A percentile compares a stretch with the other conserved stretches of the same genome.
These are phyloP conservation scores for Monopis laevigella DNA, from an alignment of 2,888 invertebrate species.

Conservation along the genomic window DNA sequence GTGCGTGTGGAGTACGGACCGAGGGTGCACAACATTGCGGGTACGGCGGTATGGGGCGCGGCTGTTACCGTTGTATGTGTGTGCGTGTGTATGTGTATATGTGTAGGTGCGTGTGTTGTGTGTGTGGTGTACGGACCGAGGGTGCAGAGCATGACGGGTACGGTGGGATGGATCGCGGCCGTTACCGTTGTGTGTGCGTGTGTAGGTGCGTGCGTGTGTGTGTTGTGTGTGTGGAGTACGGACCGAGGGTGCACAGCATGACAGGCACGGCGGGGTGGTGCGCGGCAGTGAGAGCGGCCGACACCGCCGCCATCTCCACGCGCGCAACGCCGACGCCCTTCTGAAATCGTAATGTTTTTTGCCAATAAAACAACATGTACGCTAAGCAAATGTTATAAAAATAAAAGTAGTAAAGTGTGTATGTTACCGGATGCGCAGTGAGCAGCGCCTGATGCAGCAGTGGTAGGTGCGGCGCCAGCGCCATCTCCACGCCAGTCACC, in stretches of 20 bases:
- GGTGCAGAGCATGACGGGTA: background rate
- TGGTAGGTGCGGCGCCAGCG: slow-evolving; percentile 53
- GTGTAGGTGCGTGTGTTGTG: background rate
- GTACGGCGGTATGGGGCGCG: too few species aligned
- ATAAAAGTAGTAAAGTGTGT: background rate
- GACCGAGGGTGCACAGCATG: background rate
- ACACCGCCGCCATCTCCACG: background rate
- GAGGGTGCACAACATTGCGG: too few species aligned
- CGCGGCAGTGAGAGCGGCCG: background rate
- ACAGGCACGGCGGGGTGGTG: background rate
- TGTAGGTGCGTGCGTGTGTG: too few species aligned
- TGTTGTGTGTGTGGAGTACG: background rate
- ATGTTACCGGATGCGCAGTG: slow-evolving; percentile 10
- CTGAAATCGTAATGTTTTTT: too few species aligned
- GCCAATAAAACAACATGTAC: too few species aligned
- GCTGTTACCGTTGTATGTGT: too few species aligned
- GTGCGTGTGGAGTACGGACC: too few species aligned
- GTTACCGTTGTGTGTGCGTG: too few species aligned
- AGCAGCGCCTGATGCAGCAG: slow-evolving; percentile 54
- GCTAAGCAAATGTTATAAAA: too few species aligned
- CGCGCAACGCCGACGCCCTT: background rate
- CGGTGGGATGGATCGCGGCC: too few species aligned
- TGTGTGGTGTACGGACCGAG: background rate
- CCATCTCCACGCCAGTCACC: slow-evolving; percentile 36
- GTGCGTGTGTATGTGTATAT: too few species aligned